These are phyloP conservation scores for Eubucco bourcierii DNA, from an alignment of 2,113 vertebrate species.

Conservation along the genomic window DNA sequence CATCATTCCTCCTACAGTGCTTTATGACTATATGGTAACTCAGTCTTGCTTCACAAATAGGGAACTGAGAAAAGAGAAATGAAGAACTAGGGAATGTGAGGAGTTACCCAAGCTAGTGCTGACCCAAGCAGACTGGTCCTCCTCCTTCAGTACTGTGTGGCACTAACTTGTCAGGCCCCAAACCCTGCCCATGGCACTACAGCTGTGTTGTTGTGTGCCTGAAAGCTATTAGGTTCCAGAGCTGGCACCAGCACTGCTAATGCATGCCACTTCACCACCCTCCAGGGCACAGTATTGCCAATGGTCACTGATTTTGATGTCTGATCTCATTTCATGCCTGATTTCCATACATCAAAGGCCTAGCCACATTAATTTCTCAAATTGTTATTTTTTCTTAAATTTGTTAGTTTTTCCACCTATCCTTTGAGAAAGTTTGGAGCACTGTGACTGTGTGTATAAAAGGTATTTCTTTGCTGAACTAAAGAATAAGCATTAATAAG, in stretches of 20 bases:
- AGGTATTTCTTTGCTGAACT: not conserved
- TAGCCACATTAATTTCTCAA: not conserved
- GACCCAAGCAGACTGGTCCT: not conserved
- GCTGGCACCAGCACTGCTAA: accelerated
- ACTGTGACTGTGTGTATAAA: not conserved
- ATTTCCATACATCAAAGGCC: not conserved
- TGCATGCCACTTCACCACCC: accelerated
- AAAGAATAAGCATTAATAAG: not conserved
- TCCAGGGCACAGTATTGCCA: accelerated
- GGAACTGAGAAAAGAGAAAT: not conserved
- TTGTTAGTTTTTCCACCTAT: not conserved
- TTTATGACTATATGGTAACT: not conserved
- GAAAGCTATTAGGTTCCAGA: accelerated
- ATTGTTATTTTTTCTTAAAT: not conserved
- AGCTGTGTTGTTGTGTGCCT: not conserved
- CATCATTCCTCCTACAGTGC: not conserved
- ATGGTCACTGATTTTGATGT: not conserved
- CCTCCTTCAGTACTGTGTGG: not conserved
- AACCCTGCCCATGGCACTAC: not conserved
- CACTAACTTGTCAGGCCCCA: not conserved
- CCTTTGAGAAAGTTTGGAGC: not conserved
- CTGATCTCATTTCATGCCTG: not conserved
- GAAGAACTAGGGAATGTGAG: not conserved
- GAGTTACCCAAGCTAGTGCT: not conserved
- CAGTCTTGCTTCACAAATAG: not conserved